phyloP scores from a whole-genome alignment of 2,888 invertebrate genomes.

The Acanthosepion esculentum region DNA sequence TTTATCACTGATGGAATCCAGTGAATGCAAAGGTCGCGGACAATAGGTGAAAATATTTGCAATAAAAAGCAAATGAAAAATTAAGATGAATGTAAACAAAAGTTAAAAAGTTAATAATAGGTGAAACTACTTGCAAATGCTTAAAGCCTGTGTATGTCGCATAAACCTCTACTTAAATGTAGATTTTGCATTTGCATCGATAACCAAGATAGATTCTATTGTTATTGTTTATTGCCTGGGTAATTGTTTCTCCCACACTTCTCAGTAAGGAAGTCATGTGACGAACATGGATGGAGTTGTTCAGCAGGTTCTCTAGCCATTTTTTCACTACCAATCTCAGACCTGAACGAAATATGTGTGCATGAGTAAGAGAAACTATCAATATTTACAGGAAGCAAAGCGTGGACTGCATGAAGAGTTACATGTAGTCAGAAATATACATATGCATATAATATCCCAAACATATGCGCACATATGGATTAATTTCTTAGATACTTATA shows the following conservation, averaged over 20 bases:
- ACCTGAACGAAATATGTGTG: not conserved
- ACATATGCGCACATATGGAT: not conserved
- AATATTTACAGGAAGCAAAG: not conserved
- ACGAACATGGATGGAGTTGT: not conserved
- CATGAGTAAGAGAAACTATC: not conserved
- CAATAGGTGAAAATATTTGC: not conserved
- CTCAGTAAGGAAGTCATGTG: not conserved
- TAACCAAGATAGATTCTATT: not conserved
- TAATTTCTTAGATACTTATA: not conserved
- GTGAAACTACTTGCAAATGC: not conserved
- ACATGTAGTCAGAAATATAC: not conserved
- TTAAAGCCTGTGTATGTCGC: not conserved
- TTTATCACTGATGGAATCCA: not conserved
- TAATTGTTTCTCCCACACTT: constrained; percentile 21
- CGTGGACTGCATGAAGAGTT: not conserved
- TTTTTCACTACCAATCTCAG: not conserved
- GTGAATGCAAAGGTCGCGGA: not conserved
- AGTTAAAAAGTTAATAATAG: too few species aligned
- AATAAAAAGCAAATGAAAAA: too few species aligned
- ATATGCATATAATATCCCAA: not conserved
- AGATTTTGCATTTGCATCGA: not conserved
- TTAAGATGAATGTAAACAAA: too few species aligned
- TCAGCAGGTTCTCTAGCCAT: not conserved
- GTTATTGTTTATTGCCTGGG: constrained; percentile 20
- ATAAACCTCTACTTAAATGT: not conserved